Percentiles rank a stretch among this genome's conserved stretches.
phyloP scores from a whole-genome alignment of 2,113 vertebrate genomes.

The Trinectes maculatus region DNA sequence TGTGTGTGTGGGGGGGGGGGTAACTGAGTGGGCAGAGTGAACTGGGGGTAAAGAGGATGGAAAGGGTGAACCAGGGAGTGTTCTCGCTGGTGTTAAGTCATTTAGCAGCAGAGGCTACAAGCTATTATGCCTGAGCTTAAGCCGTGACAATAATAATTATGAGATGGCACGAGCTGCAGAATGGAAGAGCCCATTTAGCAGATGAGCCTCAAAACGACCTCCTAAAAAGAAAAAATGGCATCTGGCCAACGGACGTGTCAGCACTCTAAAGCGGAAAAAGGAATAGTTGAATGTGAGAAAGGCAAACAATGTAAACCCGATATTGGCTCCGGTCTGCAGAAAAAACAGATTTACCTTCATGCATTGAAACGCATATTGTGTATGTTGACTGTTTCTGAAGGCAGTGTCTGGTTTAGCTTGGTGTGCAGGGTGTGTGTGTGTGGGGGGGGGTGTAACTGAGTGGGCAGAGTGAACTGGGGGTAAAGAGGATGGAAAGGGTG shows the following conservation, averaged over 20 bases:
- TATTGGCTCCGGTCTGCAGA: too few relatives aligned
- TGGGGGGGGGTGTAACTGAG: too few relatives aligned
- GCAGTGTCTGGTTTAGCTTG: not conserved
- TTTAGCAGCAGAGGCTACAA: conserved; percentile 68
- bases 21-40: too few relatives aligned
- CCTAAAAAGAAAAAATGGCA: conserved; percentile 57
- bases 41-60: not conserved
- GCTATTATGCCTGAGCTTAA: conserved; percentile 62
- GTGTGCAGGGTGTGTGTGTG: too few relatives aligned
- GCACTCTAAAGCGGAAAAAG: too few relatives aligned
- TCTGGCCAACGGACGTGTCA: conserved; percentile 49
- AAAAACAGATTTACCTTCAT: too few relatives aligned
- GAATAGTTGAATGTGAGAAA: too few relatives aligned
- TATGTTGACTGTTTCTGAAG: too few relatives aligned
- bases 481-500: conserved; percentile 20
- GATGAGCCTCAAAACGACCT: conserved; percentile 67
- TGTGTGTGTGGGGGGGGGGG: too few relatives aligned
- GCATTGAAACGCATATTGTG: too few relatives aligned
- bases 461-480: not conserved
- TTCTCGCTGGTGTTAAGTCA: conserved; percentile 66
- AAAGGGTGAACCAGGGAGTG: conserved; percentile 41
- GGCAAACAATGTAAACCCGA: too few relatives aligned
- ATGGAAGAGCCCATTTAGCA: conserved; percentile 70
- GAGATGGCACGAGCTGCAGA: conserved; percentile 50
- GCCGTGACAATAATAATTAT: conserved; percentile 72